phyloP scores from a whole-genome alignment of 2,888 invertebrate species.

The Eupithecia pulchellata region DNA sequence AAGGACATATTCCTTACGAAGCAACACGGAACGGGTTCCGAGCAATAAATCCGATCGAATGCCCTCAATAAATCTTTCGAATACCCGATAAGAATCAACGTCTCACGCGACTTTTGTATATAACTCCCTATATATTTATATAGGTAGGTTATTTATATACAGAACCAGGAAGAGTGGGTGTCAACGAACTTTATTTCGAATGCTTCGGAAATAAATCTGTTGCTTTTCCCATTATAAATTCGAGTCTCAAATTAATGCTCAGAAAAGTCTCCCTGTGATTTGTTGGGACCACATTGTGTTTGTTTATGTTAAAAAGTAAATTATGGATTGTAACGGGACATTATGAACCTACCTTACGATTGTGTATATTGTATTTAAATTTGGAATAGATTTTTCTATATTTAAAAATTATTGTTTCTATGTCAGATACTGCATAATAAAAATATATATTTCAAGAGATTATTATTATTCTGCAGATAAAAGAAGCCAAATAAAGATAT shows the following conservation, averaged over 20 bases:
- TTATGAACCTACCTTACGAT: neutral
- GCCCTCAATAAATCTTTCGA: constrained; percentile 79
- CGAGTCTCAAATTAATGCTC: constrained; percentile 28
- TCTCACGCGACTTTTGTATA: constrained; percentile 77
- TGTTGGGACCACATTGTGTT: constrained; percentile 18
- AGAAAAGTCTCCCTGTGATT: constrained; percentile 32
- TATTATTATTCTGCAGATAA: constrained; percentile 3
- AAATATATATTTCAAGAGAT: neutral
- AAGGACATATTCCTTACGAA: constrained; percentile 64
- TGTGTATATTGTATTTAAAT: neutral
- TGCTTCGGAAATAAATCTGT: constrained; percentile 48
- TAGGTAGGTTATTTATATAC: constrained; percentile 53
- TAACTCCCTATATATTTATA: constrained; percentile 2
- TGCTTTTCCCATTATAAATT: constrained; percentile 41
- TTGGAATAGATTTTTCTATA: neutral
- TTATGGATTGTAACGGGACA: neutral
- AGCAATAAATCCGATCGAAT: constrained; percentile 79
- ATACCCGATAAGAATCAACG: constrained; percentile 83
- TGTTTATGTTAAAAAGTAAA: neutral
- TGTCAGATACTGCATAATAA: neutral
- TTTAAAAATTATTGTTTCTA: neutral
- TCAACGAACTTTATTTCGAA: constrained; percentile 55
- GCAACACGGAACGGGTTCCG: constrained; percentile 83
- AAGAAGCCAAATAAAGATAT: neutral
- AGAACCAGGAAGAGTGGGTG: constrained; percentile 72